Conservation (phyloP, 2,797 vertebrate genomes). For the Gallinago solitaria region DNA sequence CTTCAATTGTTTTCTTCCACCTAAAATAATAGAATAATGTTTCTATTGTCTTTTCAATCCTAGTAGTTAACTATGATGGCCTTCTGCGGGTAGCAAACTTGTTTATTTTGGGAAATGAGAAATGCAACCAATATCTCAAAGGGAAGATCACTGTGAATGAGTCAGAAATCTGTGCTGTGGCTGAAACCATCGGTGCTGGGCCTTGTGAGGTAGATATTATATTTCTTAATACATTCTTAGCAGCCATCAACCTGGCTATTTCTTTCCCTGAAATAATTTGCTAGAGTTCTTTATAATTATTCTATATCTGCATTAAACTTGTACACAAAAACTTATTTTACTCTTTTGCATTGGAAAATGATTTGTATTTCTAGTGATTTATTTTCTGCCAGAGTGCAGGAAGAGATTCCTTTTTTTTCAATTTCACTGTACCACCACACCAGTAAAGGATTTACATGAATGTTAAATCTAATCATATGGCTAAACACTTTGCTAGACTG, state of each 20-base stretch:
- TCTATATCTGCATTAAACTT: not conserved
- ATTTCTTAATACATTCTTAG: not conserved
- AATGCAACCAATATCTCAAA: slow-evolving; percentile 88
- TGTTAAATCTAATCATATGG: not conserved
- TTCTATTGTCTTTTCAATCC: slow-evolving; percentile 29
- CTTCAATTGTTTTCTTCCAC: not conserved
- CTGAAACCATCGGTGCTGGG: slow-evolving; percentile 87
- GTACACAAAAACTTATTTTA: not conserved
- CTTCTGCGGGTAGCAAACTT: slow-evolving; percentile 87
- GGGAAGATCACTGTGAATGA: slow-evolving; percentile 89
- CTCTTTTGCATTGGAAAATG: not conserved
- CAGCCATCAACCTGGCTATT: not conserved
- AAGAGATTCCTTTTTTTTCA: not conserved
- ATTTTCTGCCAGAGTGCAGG: not conserved
- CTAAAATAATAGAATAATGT: not conserved
- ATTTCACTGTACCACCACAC: fast-evolving
- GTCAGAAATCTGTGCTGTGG: slow-evolving; percentile 92
- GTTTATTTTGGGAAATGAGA: slow-evolving; percentile 87
- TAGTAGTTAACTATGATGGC: slow-evolving; percentile 89
- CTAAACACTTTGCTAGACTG: not conserved
- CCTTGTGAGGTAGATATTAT: slow-evolving; percentile 90
- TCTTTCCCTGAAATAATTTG: not conserved
- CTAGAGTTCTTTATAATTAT: not conserved
- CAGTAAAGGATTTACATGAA: not conserved
- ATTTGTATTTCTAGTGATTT: not conserved